A percentile compares a stretch with the other conserved stretches of the same genome.
phyloP scores from a whole-genome alignment of 1,140 invertebrate species.

The Heterodera carotae region DNA sequence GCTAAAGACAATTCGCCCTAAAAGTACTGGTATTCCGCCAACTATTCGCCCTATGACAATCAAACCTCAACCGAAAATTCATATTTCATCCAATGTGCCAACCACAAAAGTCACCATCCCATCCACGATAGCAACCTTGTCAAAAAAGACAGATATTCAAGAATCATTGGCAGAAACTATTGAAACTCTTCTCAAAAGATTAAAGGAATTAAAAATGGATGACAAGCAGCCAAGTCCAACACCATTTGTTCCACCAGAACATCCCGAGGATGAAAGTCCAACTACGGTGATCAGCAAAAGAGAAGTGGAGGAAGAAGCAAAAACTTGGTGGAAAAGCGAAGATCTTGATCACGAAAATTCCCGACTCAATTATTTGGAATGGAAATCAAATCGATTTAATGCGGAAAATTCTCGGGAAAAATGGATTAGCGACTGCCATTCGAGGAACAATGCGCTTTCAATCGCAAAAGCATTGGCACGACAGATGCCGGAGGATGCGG shows the following conservation, averaged over 20 bases:
- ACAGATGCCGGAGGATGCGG: slow-evolving; percentile 2
- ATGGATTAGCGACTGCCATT: not conserved
- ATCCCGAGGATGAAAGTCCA: not conserved
- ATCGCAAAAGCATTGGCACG: slow-evolving; percentile 13
- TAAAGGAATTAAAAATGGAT: not conserved
- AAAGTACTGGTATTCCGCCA: not conserved
- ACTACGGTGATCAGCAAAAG: not conserved
- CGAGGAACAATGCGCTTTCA: not conserved
- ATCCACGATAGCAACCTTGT: too few species aligned
- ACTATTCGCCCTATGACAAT: not conserved
- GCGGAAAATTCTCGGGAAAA: not conserved
- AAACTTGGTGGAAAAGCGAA: not conserved
- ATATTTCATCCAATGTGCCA: too few species aligned
- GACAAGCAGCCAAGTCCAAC: not conserved
- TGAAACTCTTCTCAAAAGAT: too few species aligned
- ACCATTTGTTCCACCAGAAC: not conserved
- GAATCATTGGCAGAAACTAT: too few species aligned
- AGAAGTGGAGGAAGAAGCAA: not conserved
- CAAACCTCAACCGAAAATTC: not conserved
- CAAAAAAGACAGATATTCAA: too few species aligned
- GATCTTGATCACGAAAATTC: not conserved
- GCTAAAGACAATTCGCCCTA: too few species aligned
- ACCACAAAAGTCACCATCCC: too few species aligned
- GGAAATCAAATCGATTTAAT: not conserved
- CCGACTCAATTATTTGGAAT: slow-evolving; percentile 3